phyloP scores from a whole-genome alignment of 2,888 invertebrate species.

The Tortrix viridana region DNA sequence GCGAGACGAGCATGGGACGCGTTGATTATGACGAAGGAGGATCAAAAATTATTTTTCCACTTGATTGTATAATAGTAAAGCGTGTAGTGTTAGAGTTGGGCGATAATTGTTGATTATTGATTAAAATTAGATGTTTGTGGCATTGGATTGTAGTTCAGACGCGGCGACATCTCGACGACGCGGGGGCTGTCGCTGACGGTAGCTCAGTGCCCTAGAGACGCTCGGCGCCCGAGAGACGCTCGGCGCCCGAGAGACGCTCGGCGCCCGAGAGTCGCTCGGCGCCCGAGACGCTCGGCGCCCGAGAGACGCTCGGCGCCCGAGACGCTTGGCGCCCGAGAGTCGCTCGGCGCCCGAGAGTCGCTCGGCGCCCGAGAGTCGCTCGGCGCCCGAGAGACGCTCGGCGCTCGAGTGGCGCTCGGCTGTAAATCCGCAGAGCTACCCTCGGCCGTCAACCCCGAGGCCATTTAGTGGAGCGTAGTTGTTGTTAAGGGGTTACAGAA shows the following conservation, averaged over 20 bases:
- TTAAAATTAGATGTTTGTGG: constrained; percentile 81
- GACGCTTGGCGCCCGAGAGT: no score
- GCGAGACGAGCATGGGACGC: constrained; percentile 67
- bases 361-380: no score
- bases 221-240: no score
- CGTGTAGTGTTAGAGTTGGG: constrained; percentile 81
- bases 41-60: constrained; percentile 83
- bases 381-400: no score
- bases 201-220: no score
- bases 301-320: no score
- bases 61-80: constrained; percentile 74
- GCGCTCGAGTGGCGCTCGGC: no score
- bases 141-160: constrained; percentile 71
- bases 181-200: constrained; percentile 39
- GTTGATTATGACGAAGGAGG: constrained; percentile 72
- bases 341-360: no score
- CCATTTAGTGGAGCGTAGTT: constrained; percentile 57
- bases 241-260: no score
- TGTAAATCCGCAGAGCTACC: background rate
- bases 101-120: constrained; percentile 84
- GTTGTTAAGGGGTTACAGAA: constrained; percentile 68
- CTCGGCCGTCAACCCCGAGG: constrained; percentile 2
- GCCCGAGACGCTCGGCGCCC: no score
- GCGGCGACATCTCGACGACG: constrained; percentile 44
- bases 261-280: no score